Base-by-base conservation (phyloP, 2,888 invertebrate species). In the Platypus cylindrus region DNA sequence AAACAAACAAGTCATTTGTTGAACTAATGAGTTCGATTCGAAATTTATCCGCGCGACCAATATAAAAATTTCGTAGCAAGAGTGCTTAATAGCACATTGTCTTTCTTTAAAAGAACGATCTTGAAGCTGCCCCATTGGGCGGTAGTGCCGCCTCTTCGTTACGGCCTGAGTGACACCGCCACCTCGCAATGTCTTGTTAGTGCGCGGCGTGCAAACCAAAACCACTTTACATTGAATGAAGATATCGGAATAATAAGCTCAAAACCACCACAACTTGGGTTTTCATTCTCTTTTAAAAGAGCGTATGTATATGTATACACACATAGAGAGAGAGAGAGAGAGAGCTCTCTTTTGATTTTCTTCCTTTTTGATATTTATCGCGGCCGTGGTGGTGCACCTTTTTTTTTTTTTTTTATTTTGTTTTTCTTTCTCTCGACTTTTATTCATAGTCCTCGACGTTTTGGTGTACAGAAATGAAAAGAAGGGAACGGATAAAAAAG, bases 51-150 rank as follows among this genome's bases (percentile, higher is more conserved):
- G 43, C 43, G 17, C 27, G 26, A 14, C 36, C 30, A 15, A 32
- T 34, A n/a, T n/a, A 34, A 41, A 41, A 41, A 38, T 41, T 41
- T 43, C 43, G 36, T 31, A 37, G 40, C 33, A 11, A 40, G 41
- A 44, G 45, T 36, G 49, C 50, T 58, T 60, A 60, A 60, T 59
- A 58, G 64, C 68, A 70, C 71, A 72, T 72, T 72, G 71, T 71
- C 65, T 64, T 5, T 22, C 17, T 23, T 65, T 63, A 63, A 62
- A 62, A 61, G 63, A 64, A 55, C 55, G 58, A 53, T 42, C 50
- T 47, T 43, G 42, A 45, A 47, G 50, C 49, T 44, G 45, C 48
- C 52, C 49, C 41, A 48, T 51, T 53, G 56, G 56, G 59, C 55
- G 56, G 58, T 52, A 50, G 45, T 46, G 48, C 50, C 52, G 53